Evolutionary conservation across 2,888 invertebrate genomes (phyloP).

Genomic region (Hirtodrosophila trivittata): DNA sequence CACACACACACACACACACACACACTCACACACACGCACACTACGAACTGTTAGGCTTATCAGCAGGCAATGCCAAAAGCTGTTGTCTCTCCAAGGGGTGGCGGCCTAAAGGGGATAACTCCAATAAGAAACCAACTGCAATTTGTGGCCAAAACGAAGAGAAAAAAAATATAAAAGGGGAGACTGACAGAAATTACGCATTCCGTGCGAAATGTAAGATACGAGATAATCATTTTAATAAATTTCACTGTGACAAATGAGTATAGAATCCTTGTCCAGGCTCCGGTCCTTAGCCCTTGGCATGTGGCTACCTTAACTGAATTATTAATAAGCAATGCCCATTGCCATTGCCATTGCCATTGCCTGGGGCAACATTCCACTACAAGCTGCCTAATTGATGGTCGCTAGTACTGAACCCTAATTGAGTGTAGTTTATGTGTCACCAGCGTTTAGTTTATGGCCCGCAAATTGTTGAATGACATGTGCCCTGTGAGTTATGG

Average conservation of each 20-base stretch:
- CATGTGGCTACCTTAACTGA: conserved; percentile 34
- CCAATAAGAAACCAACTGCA: conserved; percentile 48
- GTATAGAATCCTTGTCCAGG: conserved; percentile 4
- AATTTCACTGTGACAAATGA: conserved; percentile 78
- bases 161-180: conserved; percentile 1
- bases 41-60: conserved; percentile 31
- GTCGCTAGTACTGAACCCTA: conserved; percentile 13
- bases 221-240: conserved; percentile 80
- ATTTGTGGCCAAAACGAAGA: conserved; percentile 38
- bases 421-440: conserved; percentile 47
- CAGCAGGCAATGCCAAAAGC: conserved; percentile 40
- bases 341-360: too few species aligned
- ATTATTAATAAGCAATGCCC: conserved; percentile 66
- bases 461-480: conserved; percentile 23
- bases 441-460: conserved; percentile 27
- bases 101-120: conserved; percentile 30
- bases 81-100: conserved; percentile 26
- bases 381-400: conserved; percentile 61
- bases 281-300: conserved; percentile 1
- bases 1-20: conserved; percentile 26
- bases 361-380: conserved; percentile 15
- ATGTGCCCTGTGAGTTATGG: conserved; percentile 36
- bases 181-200: conserved; percentile 67
- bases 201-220: conserved; percentile 73
- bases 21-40: conserved; percentile 6